These are phyloP conservation scores for Cyprinus carpio DNA, from an alignment of 2,113 vertebrate genomes.

Conservation along the genomic window DNA sequence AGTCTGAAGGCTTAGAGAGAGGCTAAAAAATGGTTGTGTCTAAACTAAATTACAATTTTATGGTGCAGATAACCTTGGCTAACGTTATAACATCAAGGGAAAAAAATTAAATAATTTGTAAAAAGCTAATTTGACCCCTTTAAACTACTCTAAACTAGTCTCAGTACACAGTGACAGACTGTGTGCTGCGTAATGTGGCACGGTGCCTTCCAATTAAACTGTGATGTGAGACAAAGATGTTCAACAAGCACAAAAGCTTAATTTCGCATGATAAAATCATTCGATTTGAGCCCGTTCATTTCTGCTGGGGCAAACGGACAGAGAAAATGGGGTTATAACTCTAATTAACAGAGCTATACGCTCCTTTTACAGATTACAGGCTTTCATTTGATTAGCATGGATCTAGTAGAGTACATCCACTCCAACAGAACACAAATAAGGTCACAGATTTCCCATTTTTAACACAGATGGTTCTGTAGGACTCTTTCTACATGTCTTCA, in stretches of 20 bases:
- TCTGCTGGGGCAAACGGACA: neutral
- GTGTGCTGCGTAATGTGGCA: neutral
- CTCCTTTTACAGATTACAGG: neutral
- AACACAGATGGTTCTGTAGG: neutral
- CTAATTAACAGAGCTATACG: constrained; percentile 12
- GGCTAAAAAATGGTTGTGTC: neutral
- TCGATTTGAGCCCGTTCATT: constrained; percentile 23
- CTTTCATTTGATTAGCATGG: constrained; percentile 23
- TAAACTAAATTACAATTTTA: neutral
- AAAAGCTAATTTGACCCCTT: neutral
- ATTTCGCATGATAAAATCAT: constrained; percentile 40
- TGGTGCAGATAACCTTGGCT: constrained; percentile 6
- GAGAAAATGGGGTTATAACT: constrained; percentile 34
- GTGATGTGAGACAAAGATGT: constrained; percentile 19
- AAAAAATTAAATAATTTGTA: neutral
- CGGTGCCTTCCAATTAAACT: constrained; percentile 11
- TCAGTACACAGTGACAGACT: constrained; percentile 7
- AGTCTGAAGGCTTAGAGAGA: neutral
- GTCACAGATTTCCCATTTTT: constrained; percentile 9
- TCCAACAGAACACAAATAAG: constrained; percentile 8
- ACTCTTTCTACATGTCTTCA: neutral
- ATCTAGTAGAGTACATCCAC: constrained; percentile 24
- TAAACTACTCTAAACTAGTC: neutral
- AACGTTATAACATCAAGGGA: neutral
- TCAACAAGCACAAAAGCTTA: constrained; percentile 23